Evolutionary conservation across 2,888 invertebrate species (phyloP), one percentile per base, ranked within the genome.

Genomic region (Drosophila yooni): DNA sequence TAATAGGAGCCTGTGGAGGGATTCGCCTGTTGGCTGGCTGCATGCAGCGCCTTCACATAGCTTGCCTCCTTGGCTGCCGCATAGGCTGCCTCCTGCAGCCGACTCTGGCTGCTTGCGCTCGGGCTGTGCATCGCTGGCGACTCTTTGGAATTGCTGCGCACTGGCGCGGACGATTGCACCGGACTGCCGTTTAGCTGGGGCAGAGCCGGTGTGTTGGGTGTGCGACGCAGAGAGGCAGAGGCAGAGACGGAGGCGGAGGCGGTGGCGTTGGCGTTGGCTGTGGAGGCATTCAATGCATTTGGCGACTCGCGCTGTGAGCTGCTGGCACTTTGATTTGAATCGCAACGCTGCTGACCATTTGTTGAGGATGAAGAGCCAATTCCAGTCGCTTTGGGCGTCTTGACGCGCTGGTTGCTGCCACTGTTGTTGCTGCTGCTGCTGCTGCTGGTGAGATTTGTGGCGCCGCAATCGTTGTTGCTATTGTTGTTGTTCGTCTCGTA

Each of bases 301-400:
- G 81, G 93, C 52, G 93, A 93, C 67, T 92, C 93, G 65, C 93
- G 90, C 91, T 93, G 80, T 89, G 94, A 93, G 75, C 91, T 72
- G 59, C 90, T 76, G 60, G 96, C 96, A 92, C 97, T 97, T 92
- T 96, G 96, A 93, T 96, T 97, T 91, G 97, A 97, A 81, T 95
- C 94, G 91, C 97, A 97, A 79, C 97, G 94, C 66, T 76, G 77
- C 33, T 92, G 76, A 87, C 93, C 76, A 89, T 92, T 86, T 83
- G 79, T 56, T 46, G 46, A 46, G 10, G 79, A 66, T 46, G 50
- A 38, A 10, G 76, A 63, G 54, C 52, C 38, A 36, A 18, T 43
- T 33, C 18, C 54, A 43, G 31, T 71, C 53, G 77, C 79, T 57
- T 82, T 91, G 67, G 87, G 87, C 56, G 87, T 90, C 74, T 88